Conservation (phyloP, 2,888 invertebrate genomes). For the Choreutis nemorana region DNA sequence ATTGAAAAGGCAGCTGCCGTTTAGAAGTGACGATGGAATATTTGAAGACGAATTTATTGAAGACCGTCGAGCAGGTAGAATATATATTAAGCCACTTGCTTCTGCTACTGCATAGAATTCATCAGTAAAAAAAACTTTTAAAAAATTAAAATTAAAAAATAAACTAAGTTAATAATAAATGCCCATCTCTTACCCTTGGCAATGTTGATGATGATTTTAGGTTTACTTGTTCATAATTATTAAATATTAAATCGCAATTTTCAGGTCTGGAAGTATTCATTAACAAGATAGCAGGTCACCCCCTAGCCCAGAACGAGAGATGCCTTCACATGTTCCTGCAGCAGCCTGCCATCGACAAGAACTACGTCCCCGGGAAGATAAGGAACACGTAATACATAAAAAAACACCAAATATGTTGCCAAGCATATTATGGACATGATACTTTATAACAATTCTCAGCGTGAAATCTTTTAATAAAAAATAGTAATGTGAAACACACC, state of each 20-base stretch:
- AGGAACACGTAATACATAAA: slow-evolving; percentile 92
- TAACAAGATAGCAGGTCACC: slow-evolving; percentile 99
- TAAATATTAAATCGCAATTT: too few relatives aligned
- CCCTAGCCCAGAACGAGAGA: slow-evolving; percentile 97
- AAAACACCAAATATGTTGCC: slow-evolving; percentile 17
- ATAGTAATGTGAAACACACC: too few relatives aligned
- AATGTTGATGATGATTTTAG: too few relatives aligned
- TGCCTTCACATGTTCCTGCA: slow-evolving; percentile 99
- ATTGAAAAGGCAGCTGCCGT: slow-evolving; percentile 97
- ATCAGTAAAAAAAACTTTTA: too few relatives aligned
- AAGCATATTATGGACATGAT: slow-evolving; percentile 71
- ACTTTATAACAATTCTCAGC: slow-evolving; percentile 27
- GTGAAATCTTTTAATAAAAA: neutral
- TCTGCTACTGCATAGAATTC: too few relatives aligned
- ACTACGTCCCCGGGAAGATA: slow-evolving; percentile 99
- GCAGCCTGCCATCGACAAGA: slow-evolving; percentile 97
- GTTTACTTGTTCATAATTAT: too few relatives aligned
- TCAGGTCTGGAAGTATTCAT: slow-evolving; percentile 92
- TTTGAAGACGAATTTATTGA: slow-evolving; percentile 99
- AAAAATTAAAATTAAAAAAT: too few relatives aligned
- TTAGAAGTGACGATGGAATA: slow-evolving; percentile 98
- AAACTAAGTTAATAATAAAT: too few relatives aligned
- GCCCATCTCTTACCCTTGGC: too few relatives aligned
- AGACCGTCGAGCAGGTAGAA: slow-evolving; percentile 89
- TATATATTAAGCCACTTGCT: too few relatives aligned